Percentiles rank a stretch among this genome's conserved stretches.
Conservation (phyloP, 2,888 invertebrate species). For the Choreutis nemorana region DNA sequence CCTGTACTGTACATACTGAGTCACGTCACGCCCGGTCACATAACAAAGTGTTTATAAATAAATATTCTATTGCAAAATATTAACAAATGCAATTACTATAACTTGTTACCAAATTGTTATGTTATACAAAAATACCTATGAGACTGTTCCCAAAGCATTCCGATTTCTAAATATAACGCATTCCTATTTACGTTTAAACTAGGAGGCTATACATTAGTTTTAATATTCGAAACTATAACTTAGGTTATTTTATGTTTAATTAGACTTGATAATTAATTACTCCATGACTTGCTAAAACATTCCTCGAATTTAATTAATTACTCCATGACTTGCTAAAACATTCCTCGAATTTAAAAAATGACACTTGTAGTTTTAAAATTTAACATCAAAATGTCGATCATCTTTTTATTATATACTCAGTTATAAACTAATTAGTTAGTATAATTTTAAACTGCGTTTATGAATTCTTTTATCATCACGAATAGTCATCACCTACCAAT, state of each 20-base stretch:
- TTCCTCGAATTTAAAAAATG: slow-evolving; percentile 34
- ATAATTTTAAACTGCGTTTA: too few relatives aligned
- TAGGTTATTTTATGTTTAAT: slow-evolving; percentile 9
- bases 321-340: slow-evolving; percentile 55
- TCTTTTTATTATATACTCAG: too few relatives aligned
- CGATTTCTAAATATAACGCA: slow-evolving; percentile 15
- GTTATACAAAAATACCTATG: slow-evolving; percentile 23
- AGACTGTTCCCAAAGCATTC: slow-evolving; percentile 33
- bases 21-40: too few relatives aligned
- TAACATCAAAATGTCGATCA: too few relatives aligned
- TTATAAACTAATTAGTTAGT: too few relatives aligned
- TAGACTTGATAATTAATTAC: slow-evolving; percentile 17
- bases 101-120: slow-evolving; percentile 13
- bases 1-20: too few relatives aligned
- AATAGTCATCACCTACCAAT: too few relatives aligned
- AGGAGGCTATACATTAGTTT: slow-evolving; percentile 5
- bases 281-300: slow-evolving; percentile 55
- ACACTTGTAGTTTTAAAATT: too few relatives aligned
- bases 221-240: slow-evolving; percentile 3
- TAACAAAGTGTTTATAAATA: slow-evolving; percentile 41
- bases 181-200: slow-evolving; percentile 1
- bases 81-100: not conserved
- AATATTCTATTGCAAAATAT: too few relatives aligned
- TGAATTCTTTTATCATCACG: too few relatives aligned
- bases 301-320: slow-evolving; percentile 22